Evolutionary conservation across 2,113 vertebrate species (phyloP).

Genomic region (Rhagologus leucostigma): DNA sequence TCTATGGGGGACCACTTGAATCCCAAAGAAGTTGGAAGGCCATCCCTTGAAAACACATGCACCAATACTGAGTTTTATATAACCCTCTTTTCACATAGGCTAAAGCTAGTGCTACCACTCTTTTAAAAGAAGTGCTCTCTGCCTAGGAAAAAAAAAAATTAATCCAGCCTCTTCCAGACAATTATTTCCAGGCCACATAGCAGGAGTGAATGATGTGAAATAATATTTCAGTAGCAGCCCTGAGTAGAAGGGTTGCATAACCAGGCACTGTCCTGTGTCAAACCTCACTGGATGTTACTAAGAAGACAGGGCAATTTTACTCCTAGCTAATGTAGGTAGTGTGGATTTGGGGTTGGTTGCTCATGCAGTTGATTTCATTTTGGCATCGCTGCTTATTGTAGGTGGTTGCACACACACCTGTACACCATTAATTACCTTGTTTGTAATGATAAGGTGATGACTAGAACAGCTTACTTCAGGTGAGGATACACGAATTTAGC

Average conservation of each 20-base stretch:
- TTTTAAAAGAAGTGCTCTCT: background rate
- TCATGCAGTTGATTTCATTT: background rate
- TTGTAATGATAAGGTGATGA: background rate
- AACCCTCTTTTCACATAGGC: background rate
- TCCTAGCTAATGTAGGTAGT: background rate
- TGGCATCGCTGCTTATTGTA: background rate
- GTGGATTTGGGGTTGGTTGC: background rate
- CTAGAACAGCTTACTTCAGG: background rate
- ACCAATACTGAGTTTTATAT: background rate
- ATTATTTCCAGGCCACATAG: conserved; percentile 60
- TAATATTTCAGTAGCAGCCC: conserved; percentile 15
- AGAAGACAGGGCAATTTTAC: background rate
- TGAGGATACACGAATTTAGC: background rate
- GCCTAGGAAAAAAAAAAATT: background rate
- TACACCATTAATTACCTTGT: background rate
- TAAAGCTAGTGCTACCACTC: background rate
- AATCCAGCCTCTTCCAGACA: background rate
- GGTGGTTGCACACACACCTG: background rate
- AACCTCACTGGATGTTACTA: background rate
- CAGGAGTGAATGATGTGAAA: conserved; percentile 35
- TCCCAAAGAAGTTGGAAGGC: background rate
- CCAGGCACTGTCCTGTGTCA: background rate
- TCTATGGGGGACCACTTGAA: background rate
- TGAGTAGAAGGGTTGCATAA: conserved; percentile 40
- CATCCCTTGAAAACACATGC: background rate